Percentiles rank a stretch among this genome's conserved stretches.
These are phyloP conservation scores for Folsomia candida DNA, from an alignment of 2,888 invertebrate genomes.

Conservation along the genomic window DNA sequence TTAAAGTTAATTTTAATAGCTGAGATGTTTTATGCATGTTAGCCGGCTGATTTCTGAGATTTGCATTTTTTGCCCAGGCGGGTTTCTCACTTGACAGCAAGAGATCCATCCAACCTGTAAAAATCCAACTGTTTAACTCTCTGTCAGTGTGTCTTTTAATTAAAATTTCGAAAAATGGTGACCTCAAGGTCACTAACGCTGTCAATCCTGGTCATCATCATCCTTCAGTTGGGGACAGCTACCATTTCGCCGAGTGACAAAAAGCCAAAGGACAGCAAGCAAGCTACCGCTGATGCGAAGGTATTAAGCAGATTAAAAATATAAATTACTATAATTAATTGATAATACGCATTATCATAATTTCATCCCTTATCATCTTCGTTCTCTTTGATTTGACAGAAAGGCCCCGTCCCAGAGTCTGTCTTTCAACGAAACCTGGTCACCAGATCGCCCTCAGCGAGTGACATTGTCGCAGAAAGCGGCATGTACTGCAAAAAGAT, in stretches of 20 bases:
- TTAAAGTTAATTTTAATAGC: no score
- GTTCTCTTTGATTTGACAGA: slow-evolving; percentile 44
- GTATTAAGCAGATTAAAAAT: not conserved
- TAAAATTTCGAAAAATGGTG: not conserved
- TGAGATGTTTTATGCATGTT: no score
- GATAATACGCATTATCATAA: not conserved
- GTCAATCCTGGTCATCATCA: not conserved
- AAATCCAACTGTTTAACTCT: no score
- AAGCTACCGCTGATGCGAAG: slow-evolving; percentile 25
- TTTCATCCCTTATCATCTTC: not conserved
- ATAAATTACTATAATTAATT: not conserved
- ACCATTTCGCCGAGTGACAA: slow-evolving; percentile 48
- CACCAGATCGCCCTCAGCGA: slow-evolving; percentile 64
- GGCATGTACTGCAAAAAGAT: slow-evolving; percentile 70
- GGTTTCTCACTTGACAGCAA: no score
- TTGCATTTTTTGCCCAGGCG: no score
- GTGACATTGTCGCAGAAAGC: slow-evolving; percentile 74
- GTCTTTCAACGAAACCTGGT: slow-evolving; percentile 72
- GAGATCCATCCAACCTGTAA: no score
- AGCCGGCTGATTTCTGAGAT: no score
- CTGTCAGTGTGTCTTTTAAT: no score
- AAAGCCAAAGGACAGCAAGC: slow-evolving; percentile 28
- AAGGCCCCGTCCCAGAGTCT: slow-evolving; percentile 63
- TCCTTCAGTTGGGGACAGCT: slow-evolving; percentile 11
- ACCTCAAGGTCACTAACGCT: not conserved